phyloP scores from a whole-genome alignment of 2,888 invertebrate genomes.

The Pollenia griseotomentosa region DNA sequence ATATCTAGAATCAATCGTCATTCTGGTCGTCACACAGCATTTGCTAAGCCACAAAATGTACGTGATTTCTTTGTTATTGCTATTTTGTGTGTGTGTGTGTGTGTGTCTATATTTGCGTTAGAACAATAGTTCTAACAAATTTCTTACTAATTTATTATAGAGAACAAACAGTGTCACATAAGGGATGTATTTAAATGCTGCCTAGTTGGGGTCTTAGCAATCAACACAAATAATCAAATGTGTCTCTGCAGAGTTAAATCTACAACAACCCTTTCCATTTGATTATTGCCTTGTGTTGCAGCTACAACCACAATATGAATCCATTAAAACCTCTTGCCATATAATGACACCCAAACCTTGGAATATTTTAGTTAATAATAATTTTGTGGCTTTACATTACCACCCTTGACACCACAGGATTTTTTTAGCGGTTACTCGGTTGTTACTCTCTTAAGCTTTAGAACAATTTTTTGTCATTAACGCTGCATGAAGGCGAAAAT shows the following conservation, averaged over 20 bases:
- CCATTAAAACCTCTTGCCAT: constrained; percentile 62
- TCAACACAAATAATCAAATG: constrained; percentile 54
- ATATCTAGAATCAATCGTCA: constrained; percentile 66
- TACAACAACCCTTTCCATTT: constrained; percentile 65
- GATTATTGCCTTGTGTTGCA: constrained; percentile 1
- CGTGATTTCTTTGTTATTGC: constrained; percentile 38
- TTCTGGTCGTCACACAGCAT: constrained; percentile 44
- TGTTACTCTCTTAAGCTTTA: neutral
- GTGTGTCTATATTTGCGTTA: constrained; percentile 13
- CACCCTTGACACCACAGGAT: constrained; percentile 70
- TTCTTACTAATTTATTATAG: constrained; percentile 69
- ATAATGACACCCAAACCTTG: constrained; percentile 71
- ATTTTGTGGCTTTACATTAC: constrained; percentile 74
- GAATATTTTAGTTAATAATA: constrained; percentile 70
- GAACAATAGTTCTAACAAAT: constrained; percentile 72
- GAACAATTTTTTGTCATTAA: constrained; percentile 68
- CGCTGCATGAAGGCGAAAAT: constrained; percentile 68
- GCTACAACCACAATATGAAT: constrained; percentile 56
- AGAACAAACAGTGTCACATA: constrained; percentile 46
- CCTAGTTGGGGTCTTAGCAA: constrained; percentile 28
- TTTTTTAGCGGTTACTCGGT: constrained; percentile 21
- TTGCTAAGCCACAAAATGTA: constrained; percentile 56
- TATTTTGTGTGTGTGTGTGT: neutral
- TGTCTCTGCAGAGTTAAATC: constrained; percentile 45
- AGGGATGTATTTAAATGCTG: constrained; percentile 32